Evolutionary conservation across 1,140 invertebrate species (phyloP).

Genomic region (Rhyzopertha dominica): DNA sequence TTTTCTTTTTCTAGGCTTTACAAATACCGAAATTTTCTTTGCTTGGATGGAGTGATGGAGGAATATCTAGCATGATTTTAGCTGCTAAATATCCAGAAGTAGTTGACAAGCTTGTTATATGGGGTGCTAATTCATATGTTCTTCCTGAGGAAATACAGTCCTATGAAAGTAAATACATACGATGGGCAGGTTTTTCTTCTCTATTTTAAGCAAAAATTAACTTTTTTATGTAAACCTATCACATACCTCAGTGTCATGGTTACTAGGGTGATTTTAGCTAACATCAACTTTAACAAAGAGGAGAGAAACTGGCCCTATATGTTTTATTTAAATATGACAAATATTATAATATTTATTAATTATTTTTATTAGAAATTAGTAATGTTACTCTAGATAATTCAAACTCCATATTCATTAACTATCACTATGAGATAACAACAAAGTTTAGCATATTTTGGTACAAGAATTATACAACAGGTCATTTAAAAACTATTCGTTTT

Average conservation of each 20-base stretch:
- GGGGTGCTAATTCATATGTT: slow-evolving; percentile 74
- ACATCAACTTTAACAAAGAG: too few relatives aligned
- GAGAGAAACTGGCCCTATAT: too few relatives aligned
- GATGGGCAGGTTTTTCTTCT: too few relatives aligned
- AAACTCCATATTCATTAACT: too few relatives aligned
- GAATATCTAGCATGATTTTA: slow-evolving; percentile 69
- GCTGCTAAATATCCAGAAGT: slow-evolving; percentile 62
- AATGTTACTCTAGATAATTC: too few relatives aligned
- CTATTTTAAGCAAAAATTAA: too few relatives aligned
- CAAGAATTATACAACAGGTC: not conserved
- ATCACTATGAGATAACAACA: too few relatives aligned
- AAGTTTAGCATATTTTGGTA: too few relatives aligned
- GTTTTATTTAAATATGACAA: not conserved
- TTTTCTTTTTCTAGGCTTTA: slow-evolving; percentile 54
- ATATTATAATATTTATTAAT: not conserved
- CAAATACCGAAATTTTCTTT: slow-evolving; percentile 68
- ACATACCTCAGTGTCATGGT: not conserved
- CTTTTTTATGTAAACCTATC: not conserved
- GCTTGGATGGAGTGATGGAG: slow-evolving; percentile 87
- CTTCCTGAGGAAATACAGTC: slow-evolving; percentile 60
- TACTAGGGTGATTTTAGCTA: too few relatives aligned
- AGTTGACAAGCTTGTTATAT: slow-evolving; percentile 69
- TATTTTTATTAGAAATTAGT: not conserved
- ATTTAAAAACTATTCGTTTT: slow-evolving; percentile 6
- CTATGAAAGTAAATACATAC: slow-evolving; percentile 53